Base-by-base conservation (phyloP, 1,140 invertebrate species). In the Ylistrum balloti region DNA sequence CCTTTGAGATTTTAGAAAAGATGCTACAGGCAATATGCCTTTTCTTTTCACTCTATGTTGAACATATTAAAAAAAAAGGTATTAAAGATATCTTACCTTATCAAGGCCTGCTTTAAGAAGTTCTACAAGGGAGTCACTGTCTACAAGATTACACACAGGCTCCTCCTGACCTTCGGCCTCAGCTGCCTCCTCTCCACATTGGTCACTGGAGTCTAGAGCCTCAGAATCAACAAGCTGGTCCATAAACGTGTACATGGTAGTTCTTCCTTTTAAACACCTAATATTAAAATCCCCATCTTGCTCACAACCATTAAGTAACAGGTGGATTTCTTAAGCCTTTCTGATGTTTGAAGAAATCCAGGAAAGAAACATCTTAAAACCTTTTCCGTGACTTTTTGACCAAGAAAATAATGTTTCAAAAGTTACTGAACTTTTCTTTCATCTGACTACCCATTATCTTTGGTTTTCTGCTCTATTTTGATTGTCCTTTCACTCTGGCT, bases 61-160 rank as follows among this genome's bases (percentile, higher is more conserved):
- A n/a, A n/a, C n/a, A n/a, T n/a, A n/a, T n/a, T n/a, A n/a, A n/a
- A n/a, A n/a, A n/a, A n/a, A n/a, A n/a, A n/a, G 35, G 35, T 74
- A 74, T 28, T n/a, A n/a, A 74, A 0, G 22, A 74, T 74, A 28
- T 28, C 56, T 74, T 74, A 74, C 56, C 56, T 74, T 74, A n/a
- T 74, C 56, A 74, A 74, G 56, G n/a, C 56, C 56, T 28, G 56
- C 56, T n/a, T 74, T 74, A n/a, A 74, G 56, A 11, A 74, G 56
- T 28, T 74, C 56, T 74, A 74, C 56, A 74, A 74, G 56, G n/a
- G 56, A 74, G n/a, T 74, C 56, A 74, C 56, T 28, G 56, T 74
- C 56, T 5, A 74, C 56, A n/a, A 74, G 56, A 74, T 74, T 74
- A 22, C 56, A 74, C 20, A n/a, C 56, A 74, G 56, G 56, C 17